These are phyloP conservation scores for Falco novaeseelandiae DNA, from an alignment of 2,797 vertebrate species.

Conservation along the genomic window DNA sequence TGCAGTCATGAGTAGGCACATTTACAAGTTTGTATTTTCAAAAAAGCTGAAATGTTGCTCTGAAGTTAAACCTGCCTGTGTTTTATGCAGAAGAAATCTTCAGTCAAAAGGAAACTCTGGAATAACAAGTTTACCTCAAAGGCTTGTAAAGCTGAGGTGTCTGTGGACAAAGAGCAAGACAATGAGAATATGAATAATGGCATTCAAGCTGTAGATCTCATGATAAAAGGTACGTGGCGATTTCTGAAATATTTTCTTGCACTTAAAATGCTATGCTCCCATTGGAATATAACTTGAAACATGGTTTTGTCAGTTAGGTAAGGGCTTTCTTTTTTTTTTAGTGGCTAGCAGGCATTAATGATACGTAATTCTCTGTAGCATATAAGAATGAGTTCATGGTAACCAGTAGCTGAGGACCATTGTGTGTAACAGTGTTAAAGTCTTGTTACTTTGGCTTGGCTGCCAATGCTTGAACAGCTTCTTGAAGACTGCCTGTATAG, in stretches of 20 bases:
- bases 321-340: neutral
- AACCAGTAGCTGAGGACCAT: neutral
- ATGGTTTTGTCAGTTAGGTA: neutral
- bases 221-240: constrained; percentile 85
- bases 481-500: neutral
- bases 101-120: constrained; percentile 86
- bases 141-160: constrained; percentile 79
- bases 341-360: neutral
- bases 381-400: neutral
- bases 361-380: neutral
- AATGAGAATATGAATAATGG: constrained; percentile 67
- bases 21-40: neutral
- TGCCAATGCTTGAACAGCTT: neutral
- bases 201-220: constrained; percentile 85
- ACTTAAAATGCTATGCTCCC: neutral
- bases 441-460: neutral
- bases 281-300: neutral
- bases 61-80: neutral
- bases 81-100: constrained; percentile 56
- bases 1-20: neutral
- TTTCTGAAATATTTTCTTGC: neutral
- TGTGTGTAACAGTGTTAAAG: neutral
- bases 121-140: constrained; percentile 81
- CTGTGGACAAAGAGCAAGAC: constrained; percentile 78
- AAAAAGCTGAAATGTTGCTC: neutral